phyloP scores from a whole-genome alignment of 2,113 vertebrate genomes.

The Syngnathus floridae region DNA sequence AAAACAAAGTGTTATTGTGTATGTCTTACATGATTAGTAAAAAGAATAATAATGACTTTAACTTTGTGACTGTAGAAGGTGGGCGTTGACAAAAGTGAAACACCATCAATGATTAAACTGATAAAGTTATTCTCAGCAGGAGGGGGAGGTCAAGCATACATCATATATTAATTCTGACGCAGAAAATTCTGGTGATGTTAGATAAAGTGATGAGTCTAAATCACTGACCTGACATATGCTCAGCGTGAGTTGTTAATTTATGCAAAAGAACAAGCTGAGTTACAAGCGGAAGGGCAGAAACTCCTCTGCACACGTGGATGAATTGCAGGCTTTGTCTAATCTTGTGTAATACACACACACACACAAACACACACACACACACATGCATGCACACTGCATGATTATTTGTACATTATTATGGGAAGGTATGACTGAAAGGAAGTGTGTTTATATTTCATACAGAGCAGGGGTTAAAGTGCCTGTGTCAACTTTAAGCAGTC shows the following conservation, averaged over 20 bases:
- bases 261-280: conserved; percentile 9
- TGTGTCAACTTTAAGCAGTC: too few relatives aligned
- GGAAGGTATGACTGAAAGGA: neutral
- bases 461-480: neutral
- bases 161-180: neutral
- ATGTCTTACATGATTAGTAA: neutral
- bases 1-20: too few relatives aligned
- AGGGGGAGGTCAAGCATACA: neutral
- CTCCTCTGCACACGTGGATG: conserved; percentile 37
- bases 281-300: conserved; percentile 35
- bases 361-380: neutral
- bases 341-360: conserved; percentile 14
- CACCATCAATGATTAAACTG: neutral
- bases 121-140: neutral
- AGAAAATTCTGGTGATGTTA: neutral
- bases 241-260: neutral
- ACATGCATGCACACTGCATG: too few relatives aligned
- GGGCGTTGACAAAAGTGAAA: conserved; percentile 1
- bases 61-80: neutral
- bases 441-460: neutral
- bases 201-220: neutral
- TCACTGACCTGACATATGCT: conserved; percentile 3
- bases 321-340: conserved; percentile 54
- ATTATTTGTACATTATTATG: neutral
- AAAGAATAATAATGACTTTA: neutral